Evolutionary conservation across 2,888 invertebrate genomes (phyloP).

Genomic region (Trachelus tabidus): DNA sequence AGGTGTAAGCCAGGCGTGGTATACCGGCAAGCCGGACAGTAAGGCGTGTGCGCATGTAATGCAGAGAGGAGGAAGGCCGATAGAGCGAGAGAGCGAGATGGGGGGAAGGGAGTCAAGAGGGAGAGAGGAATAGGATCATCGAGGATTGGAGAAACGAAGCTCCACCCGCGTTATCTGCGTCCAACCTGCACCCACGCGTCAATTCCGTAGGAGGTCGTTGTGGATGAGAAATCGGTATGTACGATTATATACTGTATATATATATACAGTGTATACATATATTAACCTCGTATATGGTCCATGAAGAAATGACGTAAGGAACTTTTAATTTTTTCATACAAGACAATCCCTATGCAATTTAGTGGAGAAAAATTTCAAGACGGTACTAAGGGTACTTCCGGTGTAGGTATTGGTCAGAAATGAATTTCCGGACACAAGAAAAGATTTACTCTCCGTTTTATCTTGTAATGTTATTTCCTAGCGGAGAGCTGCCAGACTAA

Average conservation of each 20-base stretch:
- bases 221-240: neutral
- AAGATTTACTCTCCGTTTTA: neutral
- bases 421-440: neutral
- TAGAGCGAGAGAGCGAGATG: conserved; percentile 23
- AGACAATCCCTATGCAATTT: neutral
- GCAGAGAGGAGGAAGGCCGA: neutral
- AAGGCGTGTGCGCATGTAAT: conserved; percentile 9
- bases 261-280: neutral
- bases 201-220: conserved; percentile 8
- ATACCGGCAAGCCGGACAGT: conserved; percentile 15
- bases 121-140: conserved; percentile 46
- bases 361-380: neutral
- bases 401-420: neutral
- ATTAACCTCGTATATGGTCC: neutral
- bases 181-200: conserved; percentile 64
- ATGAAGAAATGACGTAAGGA: neutral
- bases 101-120: conserved; percentile 27
- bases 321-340: neutral
- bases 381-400: neutral
- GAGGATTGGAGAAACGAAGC: conserved; percentile 63
- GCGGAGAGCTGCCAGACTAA: neutral
- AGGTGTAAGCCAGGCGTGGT: conserved; percentile 42
- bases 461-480: neutral
- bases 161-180: conserved; percentile 60
- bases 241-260: neutral